Percentiles rank a stretch among this genome's conserved stretches.
These are phyloP conservation scores for Apoda limacodes DNA, from an alignment of 2,888 invertebrate genomes.

Conservation along the genomic window DNA sequence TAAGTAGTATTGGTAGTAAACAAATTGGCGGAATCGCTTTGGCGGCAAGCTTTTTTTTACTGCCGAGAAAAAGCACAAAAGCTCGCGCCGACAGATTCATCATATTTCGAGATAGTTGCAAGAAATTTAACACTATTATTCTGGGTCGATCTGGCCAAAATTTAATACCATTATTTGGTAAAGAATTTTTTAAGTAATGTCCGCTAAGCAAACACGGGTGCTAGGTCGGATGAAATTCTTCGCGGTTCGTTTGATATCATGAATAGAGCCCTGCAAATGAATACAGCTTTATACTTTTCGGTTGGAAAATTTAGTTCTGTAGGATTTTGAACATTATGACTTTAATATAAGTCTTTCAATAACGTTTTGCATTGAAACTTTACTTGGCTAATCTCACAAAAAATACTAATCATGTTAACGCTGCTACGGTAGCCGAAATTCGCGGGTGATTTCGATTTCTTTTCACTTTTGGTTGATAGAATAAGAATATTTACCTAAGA, in stretches of 20 bases:
- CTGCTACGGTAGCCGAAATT: conserved; percentile 53
- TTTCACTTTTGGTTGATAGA: conserved; percentile 28
- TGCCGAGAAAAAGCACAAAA: conserved; percentile 30
- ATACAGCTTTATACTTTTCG: conserved; percentile 20
- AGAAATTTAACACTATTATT: conserved; percentile 65
- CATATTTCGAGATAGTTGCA: conserved; percentile 48
- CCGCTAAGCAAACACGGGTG: conserved; percentile 57
- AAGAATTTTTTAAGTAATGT: conserved; percentile 42
- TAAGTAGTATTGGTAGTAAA: no score
- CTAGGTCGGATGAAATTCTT: conserved; percentile 45
- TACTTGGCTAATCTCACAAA: conserved; percentile 26
- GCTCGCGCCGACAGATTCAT: conserved; percentile 51
- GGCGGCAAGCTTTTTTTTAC: conserved; percentile 17
- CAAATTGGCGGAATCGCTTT: conserved; percentile 10
- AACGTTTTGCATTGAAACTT: no score
- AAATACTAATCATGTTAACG: conserved; percentile 53
- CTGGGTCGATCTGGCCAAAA: conserved; percentile 39
- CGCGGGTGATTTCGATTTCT: conserved; percentile 37
- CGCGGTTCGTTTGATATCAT: conserved; percentile 52
- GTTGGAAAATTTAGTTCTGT: conserved; percentile 1
- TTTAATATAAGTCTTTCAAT: conserved; percentile 15
- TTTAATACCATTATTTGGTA: conserved; percentile 51
- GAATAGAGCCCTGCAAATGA: conserved; percentile 41
- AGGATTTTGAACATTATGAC: conserved; percentile 22
- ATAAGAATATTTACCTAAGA: no score